A percentile compares a stretch with the other conserved stretches of the same genome.
Conservation (phyloP, 2,113 vertebrate genomes). For the human (Homo sapiens) region DNA sequence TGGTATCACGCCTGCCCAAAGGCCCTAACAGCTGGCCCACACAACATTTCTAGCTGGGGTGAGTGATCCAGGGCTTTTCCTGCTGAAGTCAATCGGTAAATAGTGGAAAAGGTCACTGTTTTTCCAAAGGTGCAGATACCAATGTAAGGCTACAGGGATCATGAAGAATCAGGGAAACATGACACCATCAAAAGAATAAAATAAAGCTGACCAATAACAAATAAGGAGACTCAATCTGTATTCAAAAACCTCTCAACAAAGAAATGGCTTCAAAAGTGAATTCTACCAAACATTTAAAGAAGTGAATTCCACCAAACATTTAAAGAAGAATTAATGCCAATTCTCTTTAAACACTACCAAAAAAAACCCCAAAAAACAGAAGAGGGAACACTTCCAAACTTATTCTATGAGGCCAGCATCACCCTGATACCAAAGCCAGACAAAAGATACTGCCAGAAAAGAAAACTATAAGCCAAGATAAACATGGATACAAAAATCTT, state of each 20-base stretch:
- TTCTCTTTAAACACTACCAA: no score
- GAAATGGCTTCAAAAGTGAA: not conserved
- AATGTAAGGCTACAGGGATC: not conserved
- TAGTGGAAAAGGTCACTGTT: not conserved
- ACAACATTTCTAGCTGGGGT: not conserved
- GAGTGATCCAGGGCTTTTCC: not conserved
- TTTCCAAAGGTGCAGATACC: not conserved
- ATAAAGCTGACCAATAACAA: not conserved
- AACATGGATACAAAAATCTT: not conserved
- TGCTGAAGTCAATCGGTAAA: not conserved
- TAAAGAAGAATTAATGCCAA: no score
- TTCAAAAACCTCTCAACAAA: not conserved
- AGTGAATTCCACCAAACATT: not conserved
- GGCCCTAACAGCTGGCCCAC: not conserved
- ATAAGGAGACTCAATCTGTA: not conserved
- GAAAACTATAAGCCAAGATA: not conserved
- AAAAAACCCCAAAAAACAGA: no score
- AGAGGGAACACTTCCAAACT: not conserved
- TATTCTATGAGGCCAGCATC: not conserved
- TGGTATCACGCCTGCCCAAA: not conserved
- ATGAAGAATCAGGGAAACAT: not conserved
- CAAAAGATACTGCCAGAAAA: not conserved
- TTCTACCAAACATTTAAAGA: not conserved
- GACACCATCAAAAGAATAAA: not conserved
- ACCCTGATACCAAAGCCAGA: not conserved